Evolutionary conservation across 2,888 invertebrate genomes (phyloP).

Genomic region (Pyralis farinalis): DNA sequence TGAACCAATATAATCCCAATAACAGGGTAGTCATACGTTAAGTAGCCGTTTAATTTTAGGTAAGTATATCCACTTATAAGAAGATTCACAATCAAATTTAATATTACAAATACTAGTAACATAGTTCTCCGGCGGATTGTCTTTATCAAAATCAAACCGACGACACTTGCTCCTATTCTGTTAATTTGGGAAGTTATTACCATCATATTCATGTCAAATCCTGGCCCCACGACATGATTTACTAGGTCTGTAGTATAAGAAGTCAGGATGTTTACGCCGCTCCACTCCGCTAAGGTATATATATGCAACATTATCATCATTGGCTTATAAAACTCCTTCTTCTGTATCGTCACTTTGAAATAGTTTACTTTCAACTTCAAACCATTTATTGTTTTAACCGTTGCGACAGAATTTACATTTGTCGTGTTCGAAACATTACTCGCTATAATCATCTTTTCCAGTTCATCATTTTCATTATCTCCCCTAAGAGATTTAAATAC

Average conservation of each 20-base stretch:
- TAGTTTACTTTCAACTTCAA: constrained; percentile 78
- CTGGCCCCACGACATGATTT: not conserved
- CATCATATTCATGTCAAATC: not conserved
- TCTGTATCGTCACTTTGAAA: constrained; percentile 69
- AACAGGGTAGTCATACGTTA: not conserved
- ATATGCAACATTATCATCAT: constrained; percentile 56
- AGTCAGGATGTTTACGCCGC: constrained; percentile 51
- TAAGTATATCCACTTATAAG: not conserved
- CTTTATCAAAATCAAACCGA: not conserved
- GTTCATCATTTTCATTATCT: constrained; percentile 46
- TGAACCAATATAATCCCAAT: not conserved
- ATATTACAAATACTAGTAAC: not conserved
- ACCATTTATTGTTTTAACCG: constrained; percentile 79
- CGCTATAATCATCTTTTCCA: constrained; percentile 25
- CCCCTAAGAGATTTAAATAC: constrained; percentile 80
- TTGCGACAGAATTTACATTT: constrained; percentile 73
- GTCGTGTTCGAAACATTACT: constrained; percentile 56
- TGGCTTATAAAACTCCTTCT: constrained; percentile 51
- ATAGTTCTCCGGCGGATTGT: not conserved
- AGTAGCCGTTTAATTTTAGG: not conserved
- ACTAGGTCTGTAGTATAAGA: constrained; percentile 42
- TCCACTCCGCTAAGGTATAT: constrained; percentile 51
- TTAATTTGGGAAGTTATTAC: not conserved
- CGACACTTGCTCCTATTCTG: not conserved
- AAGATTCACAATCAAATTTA: not conserved